Conservation (phyloP, 2,797 vertebrate genomes). For the Pantherophis vulpinus region DNA sequence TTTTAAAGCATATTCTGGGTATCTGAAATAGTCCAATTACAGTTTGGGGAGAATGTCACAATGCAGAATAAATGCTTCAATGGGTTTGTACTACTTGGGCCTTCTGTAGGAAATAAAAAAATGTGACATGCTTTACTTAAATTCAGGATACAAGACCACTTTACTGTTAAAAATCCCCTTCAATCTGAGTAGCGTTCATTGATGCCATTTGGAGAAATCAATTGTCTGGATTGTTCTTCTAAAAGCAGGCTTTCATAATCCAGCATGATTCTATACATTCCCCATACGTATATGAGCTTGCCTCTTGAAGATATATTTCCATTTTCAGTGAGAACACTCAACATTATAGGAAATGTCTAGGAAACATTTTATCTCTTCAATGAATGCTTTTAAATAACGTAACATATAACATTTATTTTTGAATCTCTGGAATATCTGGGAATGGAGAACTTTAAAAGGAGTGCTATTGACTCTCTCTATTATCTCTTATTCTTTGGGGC, state of each 20-base stretch:
- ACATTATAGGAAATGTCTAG: not conserved
- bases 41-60: not conserved
- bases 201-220: not conserved
- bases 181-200: not conserved
- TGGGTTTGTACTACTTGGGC: not conserved
- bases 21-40: not conserved
- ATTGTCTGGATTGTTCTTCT: not conserved
- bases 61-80: not conserved
- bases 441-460: not conserved
- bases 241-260: not conserved
- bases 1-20: not conserved
- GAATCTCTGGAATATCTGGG: not conserved
- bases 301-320: not conserved
- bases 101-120: not conserved
- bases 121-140: not conserved
- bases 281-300: not conserved
- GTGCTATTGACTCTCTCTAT: not conserved
- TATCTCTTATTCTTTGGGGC: not conserved
- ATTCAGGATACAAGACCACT: not conserved
- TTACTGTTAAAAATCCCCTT: not conserved
- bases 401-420: not conserved
- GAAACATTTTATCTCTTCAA: not conserved
- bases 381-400: not conserved
- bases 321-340: not conserved
- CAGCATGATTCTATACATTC: not conserved